Evolutionary conservation across 2,888 invertebrate genomes (phyloP).

Genomic region (Lacanobia wlatinum): DNA sequence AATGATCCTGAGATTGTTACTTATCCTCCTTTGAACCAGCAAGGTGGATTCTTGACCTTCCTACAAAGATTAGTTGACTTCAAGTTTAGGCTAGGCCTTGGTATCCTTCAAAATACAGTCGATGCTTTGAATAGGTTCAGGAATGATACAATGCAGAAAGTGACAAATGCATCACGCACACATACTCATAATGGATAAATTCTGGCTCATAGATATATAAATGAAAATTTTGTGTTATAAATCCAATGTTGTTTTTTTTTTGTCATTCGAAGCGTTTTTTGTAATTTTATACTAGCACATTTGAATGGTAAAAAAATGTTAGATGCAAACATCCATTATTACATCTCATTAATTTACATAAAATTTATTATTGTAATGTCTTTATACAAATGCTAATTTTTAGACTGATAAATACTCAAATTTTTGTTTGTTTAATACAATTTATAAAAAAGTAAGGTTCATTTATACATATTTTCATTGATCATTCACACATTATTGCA

Average conservation of each 20-base stretch:
- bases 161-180: slow-evolving; percentile 77
- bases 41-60: slow-evolving; percentile 90
- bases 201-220: neutral
- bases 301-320: slow-evolving; percentile 28
- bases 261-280: slow-evolving; percentile 12
- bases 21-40: slow-evolving; percentile 82
- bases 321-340: neutral
- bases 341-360: slow-evolving; percentile 6
- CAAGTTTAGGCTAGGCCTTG: slow-evolving; percentile 92
- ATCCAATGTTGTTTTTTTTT: slow-evolving; percentile 15
- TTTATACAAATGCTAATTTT: slow-evolving; percentile 3
- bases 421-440: neutral
- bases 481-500: slow-evolving; percentile 29
- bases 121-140: slow-evolving; percentile 93
- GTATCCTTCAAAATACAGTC: slow-evolving; percentile 92
- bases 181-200: slow-evolving; percentile 35
- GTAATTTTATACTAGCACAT: slow-evolving; percentile 2
- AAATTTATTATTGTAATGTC: too few species aligned
- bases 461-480: slow-evolving; percentile 4
- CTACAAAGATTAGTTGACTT: slow-evolving; percentile 92
- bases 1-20: slow-evolving; percentile 81
- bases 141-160: slow-evolving; percentile 81
- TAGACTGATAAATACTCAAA: slow-evolving; percentile 54
- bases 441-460: neutral
- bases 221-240: slow-evolving; percentile 21